phyloP scores from a whole-genome alignment of 2,113 vertebrate genomes.

The Myotis davidii region DNA sequence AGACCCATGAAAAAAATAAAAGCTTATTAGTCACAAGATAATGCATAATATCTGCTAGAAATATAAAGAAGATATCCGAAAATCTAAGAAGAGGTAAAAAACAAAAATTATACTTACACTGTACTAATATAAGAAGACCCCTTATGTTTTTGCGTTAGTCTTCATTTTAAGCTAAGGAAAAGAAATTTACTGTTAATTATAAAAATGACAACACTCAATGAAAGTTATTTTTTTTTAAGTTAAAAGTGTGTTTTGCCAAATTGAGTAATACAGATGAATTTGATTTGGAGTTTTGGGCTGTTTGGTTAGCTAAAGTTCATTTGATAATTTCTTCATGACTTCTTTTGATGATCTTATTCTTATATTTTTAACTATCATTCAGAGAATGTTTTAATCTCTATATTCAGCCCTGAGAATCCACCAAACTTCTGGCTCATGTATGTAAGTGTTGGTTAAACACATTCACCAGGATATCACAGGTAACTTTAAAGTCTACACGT shows the following conservation, averaged over 20 bases:
- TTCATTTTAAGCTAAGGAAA: constrained; percentile 19
- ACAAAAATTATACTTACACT: background rate
- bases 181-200: background rate
- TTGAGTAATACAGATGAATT: background rate
- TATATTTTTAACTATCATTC: background rate
- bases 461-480: background rate
- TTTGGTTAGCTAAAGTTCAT: background rate
- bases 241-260: background rate
- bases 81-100: constrained; percentile 4
- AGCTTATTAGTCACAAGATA: background rate
- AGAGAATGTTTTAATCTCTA: background rate
- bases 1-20: background rate
- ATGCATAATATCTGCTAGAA: background rate
- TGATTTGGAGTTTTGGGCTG: background rate
- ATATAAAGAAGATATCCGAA: background rate
- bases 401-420: background rate
- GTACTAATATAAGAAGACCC: background rate
- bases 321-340: background rate
- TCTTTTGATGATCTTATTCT: constrained; percentile 28
- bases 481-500: background rate
- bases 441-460: background rate
- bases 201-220: background rate
- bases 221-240: background rate
- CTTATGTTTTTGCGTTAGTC: background rate
- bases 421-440: background rate